Evolutionary conservation across 2,888 invertebrate species (phyloP), one percentile per base, ranked within the genome.

Genomic region (Philonicus albiceps): DNA sequence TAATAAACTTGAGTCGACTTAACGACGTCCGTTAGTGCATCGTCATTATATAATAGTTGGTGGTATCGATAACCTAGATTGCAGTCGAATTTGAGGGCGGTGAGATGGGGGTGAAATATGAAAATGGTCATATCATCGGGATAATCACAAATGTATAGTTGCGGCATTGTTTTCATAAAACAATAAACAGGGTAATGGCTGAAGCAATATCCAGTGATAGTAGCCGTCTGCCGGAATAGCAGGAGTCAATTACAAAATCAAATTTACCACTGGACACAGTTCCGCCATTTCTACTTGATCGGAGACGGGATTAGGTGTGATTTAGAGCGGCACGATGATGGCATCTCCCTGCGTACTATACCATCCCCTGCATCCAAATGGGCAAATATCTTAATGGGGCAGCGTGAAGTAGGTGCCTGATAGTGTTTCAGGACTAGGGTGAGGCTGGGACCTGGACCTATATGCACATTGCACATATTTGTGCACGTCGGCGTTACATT

Each of bases 171-270:
- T 81, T 81, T 81, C 81, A 55, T 34, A 19, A 81, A 31, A 81
- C 81, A 81, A 81, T 53, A 53, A 81, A 55, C 53, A 53, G 37
- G 30, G 34, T 37, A 81, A 81, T 81, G 30, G 78, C n/a, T 64
- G 22, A 8, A 22, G 27, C 64, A 64, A 34, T 37, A 55, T 19
- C n/a, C 27, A 8, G n/a, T 80, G 22, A 2, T 55, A 55, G 19
- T 80, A 22, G 30, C 19, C 64, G 27, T 64, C 22, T 30, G 19
- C 22, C 13, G n/a, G 30, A 34, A 55, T 81, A 34, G 13, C 81
- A 81, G 81, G 64, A 81, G 81, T 81, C 64, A 81, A 81, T 81
- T 81, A 64, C 55, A 55, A 81, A 81, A 81, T 81, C 64, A 81
- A 81, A 81, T 81, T 81, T 81, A 81, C 81, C 64, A 64, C 22